Conservation (phyloP, 1,140 invertebrate species). For the Teleopsis dalmanni region DNA sequence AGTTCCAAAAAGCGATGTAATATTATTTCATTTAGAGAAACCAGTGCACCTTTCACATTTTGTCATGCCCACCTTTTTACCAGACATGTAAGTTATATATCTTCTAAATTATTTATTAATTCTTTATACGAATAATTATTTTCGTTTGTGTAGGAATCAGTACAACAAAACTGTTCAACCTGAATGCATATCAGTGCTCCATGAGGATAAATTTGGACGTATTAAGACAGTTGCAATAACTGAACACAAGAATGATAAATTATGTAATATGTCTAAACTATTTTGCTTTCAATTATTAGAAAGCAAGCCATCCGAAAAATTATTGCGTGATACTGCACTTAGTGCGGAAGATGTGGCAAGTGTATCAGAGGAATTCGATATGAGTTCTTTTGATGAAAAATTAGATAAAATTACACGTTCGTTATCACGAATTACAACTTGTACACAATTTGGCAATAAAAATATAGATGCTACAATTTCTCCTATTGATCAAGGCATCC, state of each 20-base stretch:
- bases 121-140: background rate
- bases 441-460: constrained; percentile 30
- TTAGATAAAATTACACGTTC: constrained; percentile 17
- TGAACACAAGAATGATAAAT: constrained; percentile 9
- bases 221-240: constrained; percentile 28
- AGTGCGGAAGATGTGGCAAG: constrained; percentile 34
- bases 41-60: constrained; percentile 51
- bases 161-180: constrained; percentile 4
- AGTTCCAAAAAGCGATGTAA: constrained; percentile 47
- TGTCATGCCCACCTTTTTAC: constrained; percentile 53
- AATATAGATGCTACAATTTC: constrained; percentile 7
- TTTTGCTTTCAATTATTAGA: constrained; percentile 32
- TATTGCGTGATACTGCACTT: constrained; percentile 26
- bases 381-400: constrained; percentile 13
- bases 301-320: constrained; percentile 20
- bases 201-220: constrained; percentile 30
- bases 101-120: background rate
- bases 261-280: constrained; percentile 11
- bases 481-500: constrained; percentile 35
- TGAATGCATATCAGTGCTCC: constrained; percentile 34
- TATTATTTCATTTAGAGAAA: constrained; percentile 53
- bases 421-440: constrained; percentile 31
- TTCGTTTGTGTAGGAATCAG: constrained; percentile 6
- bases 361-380: constrained; percentile 26
- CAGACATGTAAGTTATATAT: constrained; percentile 22